phyloP scores from a whole-genome alignment of 1,140 invertebrate genomes.

The Musca domestica region DNA sequence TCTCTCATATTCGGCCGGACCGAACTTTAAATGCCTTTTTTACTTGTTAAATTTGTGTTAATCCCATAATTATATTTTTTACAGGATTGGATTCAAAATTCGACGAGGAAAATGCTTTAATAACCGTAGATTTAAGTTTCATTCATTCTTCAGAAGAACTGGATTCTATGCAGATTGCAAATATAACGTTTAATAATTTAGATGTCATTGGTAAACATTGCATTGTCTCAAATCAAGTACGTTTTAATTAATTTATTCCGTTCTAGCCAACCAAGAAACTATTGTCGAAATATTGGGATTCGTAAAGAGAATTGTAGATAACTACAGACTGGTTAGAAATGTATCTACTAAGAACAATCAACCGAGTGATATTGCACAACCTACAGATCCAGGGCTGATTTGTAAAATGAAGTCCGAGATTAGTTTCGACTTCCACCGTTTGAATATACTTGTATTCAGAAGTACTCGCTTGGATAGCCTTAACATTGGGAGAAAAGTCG shows the following conservation, averaged over 20 bases:
- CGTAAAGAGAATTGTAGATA: slow-evolving; percentile 69
- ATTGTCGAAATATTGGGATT: slow-evolving; percentile 90
- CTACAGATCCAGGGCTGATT: slow-evolving; percentile 11
- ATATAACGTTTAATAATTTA: slow-evolving; percentile 90
- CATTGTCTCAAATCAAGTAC: slow-evolving; percentile 24
- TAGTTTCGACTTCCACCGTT: slow-evolving; percentile 87
- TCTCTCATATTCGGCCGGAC: no score
- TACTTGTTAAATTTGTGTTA: no score
- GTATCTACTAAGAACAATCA: neutral
- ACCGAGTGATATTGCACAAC: neutral
- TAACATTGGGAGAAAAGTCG: slow-evolving; percentile 81
- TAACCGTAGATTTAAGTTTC: slow-evolving; percentile 76
- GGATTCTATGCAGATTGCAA: slow-evolving; percentile 73
- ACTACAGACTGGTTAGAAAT: slow-evolving; percentile 37
- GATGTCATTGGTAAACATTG: slow-evolving; percentile 80
- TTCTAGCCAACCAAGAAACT: slow-evolving; percentile 88
- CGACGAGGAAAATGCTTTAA: slow-evolving; percentile 76
- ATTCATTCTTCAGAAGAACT: slow-evolving; percentile 59
- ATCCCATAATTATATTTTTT: neutral
- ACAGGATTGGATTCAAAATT: slow-evolving; percentile 23
- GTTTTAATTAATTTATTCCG: slow-evolving; percentile 15
- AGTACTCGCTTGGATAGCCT: slow-evolving; percentile 71
- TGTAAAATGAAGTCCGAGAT: slow-evolving; percentile 62
- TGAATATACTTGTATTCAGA: slow-evolving; percentile 83
- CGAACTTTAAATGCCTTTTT: no score